Evolutionary conservation across 2,888 invertebrate genomes (phyloP).

Genomic region (Neelides folsomi): DNA sequence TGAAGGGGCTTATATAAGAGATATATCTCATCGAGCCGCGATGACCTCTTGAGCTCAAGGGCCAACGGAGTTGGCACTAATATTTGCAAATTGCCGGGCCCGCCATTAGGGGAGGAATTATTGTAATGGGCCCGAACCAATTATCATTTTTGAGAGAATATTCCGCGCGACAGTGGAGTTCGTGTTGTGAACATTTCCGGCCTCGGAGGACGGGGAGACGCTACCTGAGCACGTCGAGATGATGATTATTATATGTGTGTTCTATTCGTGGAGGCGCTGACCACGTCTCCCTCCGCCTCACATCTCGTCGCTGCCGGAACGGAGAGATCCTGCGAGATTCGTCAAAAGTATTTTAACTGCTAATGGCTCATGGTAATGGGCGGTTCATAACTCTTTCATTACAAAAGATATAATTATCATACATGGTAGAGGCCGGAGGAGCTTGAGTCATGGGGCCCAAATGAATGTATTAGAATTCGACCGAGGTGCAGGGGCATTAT

Average conservation of each 20-base stretch:
- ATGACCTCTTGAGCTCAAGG: neutral
- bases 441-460: constrained; percentile 10
- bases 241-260: neutral
- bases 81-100: constrained; percentile 1
- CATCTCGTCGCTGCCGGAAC: neutral
- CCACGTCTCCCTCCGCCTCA: neutral
- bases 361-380: constrained; percentile 28
- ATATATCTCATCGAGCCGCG: neutral
- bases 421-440: constrained; percentile 19
- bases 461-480: constrained; percentile 24
- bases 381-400: constrained; percentile 28
- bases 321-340: constrained; percentile 4
- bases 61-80: neutral
- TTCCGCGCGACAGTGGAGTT: constrained; percentile 6
- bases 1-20: constrained; percentile 13
- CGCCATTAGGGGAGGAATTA: constrained; percentile 14
- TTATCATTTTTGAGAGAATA: constrained; percentile 25
- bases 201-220: neutral
- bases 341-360: constrained; percentile 26
- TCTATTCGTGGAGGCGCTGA: neutral
- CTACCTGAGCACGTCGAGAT: too few species aligned
- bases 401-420: constrained; percentile 32
- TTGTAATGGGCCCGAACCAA: constrained; percentile 28
- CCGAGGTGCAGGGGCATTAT: constrained; percentile 16
- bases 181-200: constrained; percentile 6